Percentiles rank a stretch among this genome's conserved stretches.
Evolutionary conservation across 1,140 invertebrate species (phyloP).

Genomic region (Oreohelix idahoensis): DNA sequence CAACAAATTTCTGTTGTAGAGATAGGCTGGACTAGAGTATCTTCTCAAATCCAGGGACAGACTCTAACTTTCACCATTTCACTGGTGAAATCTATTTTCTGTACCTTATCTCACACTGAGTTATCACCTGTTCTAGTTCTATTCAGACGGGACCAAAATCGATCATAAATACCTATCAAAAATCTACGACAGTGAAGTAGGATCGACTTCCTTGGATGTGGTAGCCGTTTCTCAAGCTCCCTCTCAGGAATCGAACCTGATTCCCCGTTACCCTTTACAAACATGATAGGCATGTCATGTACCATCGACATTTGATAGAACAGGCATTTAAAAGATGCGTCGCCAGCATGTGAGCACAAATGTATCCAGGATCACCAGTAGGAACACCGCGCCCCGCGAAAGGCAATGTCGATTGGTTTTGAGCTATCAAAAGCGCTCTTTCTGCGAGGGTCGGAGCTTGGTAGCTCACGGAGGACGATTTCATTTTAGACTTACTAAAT

Average conservation of each 20-base stretch:
- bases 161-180: too few species aligned
- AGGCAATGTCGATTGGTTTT: conserved; percentile 1
- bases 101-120: too few species aligned
- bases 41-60: too few species aligned
- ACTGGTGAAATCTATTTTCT: too few species aligned
- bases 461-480: too few species aligned
- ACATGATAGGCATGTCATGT: conserved; percentile 19
- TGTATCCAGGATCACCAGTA: neutral
- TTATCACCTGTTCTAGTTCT: too few species aligned
- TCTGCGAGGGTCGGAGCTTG: conserved; percentile 8
- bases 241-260: conserved; percentile 77
- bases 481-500: too few species aligned
- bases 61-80: too few species aligned
- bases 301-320: conserved; percentile 10
- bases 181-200: too few species aligned
- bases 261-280: conserved; percentile 39
- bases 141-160: too few species aligned
- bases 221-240: conserved; percentile 91
- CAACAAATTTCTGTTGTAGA: too few species aligned
- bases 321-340: neutral
- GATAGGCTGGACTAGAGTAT: too few species aligned
- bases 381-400: neutral
- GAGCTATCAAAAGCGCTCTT: conserved; percentile 12
- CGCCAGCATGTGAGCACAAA: conserved; percentile 4
- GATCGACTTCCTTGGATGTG: conserved; percentile 92